Evolutionary conservation across 2,797 vertebrate species (phyloP).

Genomic region (Thalassophryne amazonica): DNA sequence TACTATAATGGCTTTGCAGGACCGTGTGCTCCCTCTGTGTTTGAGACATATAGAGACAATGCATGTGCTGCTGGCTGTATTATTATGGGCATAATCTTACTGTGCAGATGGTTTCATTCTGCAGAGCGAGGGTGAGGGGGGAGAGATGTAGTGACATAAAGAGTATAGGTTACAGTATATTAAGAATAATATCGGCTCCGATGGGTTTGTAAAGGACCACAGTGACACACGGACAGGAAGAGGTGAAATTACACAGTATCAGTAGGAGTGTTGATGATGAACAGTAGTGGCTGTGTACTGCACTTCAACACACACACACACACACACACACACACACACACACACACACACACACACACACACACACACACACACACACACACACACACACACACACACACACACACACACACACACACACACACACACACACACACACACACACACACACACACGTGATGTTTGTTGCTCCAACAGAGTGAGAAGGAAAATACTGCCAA

Average conservation of each 20-base stretch:
- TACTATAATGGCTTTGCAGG: conserved; percentile 79
- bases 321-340: too few relatives aligned
- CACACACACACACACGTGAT: not conserved
- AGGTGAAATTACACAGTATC: conserved; percentile 56
- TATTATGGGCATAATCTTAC: conserved; percentile 82
- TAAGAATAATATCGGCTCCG: conserved; percentile 62
- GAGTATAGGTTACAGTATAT: conserved; percentile 72
- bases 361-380: too few relatives aligned
- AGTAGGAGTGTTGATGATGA: conserved; percentile 12
- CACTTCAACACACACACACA: too few relatives aligned
- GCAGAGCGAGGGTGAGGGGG: conserved; percentile 39
- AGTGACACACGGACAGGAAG: conserved; percentile 29
- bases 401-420: too few relatives aligned
- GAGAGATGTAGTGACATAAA: conserved; percentile 69
- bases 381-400: too few relatives aligned
- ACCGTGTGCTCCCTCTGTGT: conserved; percentile 51
- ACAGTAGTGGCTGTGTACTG: conserved; percentile 24
- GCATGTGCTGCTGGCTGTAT: conserved; percentile 68
- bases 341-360: too few relatives aligned
- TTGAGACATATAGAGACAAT: conserved; percentile 70
- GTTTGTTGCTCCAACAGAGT: not conserved
- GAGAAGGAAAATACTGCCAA: not conserved
- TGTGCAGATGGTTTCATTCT: conserved; percentile 80
- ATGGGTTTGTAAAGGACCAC: conserved; percentile 26
- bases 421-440: too few relatives aligned